Evolutionary conservation across 2,888 invertebrate species (phyloP).

Genomic region (Bombylius discolor): DNA sequence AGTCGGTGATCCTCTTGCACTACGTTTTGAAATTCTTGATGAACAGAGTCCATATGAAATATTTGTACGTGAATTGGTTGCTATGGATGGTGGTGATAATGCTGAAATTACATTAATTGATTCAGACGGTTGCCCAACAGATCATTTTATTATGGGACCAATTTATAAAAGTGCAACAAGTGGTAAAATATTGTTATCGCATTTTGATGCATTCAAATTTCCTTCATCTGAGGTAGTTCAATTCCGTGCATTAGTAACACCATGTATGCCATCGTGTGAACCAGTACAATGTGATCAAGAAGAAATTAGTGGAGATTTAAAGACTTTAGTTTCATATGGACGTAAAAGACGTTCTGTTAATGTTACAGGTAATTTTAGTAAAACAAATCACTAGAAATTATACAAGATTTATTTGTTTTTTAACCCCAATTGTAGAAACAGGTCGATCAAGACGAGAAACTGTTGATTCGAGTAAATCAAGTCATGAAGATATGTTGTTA

Average conservation of each 20-base stretch:
- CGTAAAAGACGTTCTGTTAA: conserved; percentile 60
- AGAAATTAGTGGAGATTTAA: conserved; percentile 69
- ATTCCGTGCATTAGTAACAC: conserved; percentile 88
- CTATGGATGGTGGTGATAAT: conserved; percentile 86
- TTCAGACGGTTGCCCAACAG: conserved; percentile 83
- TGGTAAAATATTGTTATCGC: conserved; percentile 73
- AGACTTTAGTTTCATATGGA: conserved; percentile 72
- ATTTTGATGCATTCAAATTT: conserved; percentile 94
- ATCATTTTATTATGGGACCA: conserved; percentile 88
- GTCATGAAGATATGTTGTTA: conserved; percentile 68
- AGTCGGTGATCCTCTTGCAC: conserved; percentile 83
- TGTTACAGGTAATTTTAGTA: conserved; percentile 26
- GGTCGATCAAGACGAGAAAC: conserved; percentile 25
- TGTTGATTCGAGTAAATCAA: conserved; percentile 27
- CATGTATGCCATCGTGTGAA: conserved; percentile 86
- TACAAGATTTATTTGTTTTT: background rate
- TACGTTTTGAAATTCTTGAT: conserved; percentile 85
- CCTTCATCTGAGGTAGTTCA: conserved; percentile 90
- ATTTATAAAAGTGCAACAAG: conserved; percentile 67
- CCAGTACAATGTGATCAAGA: conserved; percentile 80
- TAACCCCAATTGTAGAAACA: background rate
- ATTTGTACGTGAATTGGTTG: conserved; percentile 85
- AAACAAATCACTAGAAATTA: background rate
- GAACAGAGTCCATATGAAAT: conserved; percentile 90
- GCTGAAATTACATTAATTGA: conserved; percentile 88